Base-by-base conservation (phyloP, 2,888 invertebrate species). In the Cheilosia vernalis region DNA sequence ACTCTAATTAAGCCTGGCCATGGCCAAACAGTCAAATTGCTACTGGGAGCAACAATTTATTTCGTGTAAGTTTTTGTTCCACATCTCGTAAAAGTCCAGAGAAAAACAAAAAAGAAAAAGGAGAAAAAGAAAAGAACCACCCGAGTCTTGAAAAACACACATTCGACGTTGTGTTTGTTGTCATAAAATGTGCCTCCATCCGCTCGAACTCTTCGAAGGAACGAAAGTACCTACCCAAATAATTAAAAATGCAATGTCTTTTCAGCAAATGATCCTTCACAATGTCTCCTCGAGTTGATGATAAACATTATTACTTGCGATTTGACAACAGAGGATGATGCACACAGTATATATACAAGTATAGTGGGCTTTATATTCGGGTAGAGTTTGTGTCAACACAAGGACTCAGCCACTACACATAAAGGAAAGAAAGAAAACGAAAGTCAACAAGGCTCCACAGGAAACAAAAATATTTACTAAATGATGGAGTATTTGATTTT, bases 231-330 rank as follows among this genome's bases (percentile, higher is more conserved):
- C 74, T 74, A 79, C 74, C 74, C 64, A 84, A 74, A 79, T 84
- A 79, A 84, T 84, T 84, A 79, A 84, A 84, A 74, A 84, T 84
- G 84, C 79, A 84, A 84, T 84, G 79, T 79, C 74, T 79, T 77
- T 79, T 79, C 49, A 84, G 79, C 60, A 79, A 84, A 84, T 74
- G 84, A 74, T 70, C 74, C 84, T 84, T 84, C 79, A 79, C 83
- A 83, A 79, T 73, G 78, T 84, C 67, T 73, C 58, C 64, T 79
- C 73, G 83, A 84, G 83, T 74, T 69, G 83, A 84, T 84, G 83
- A 84, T 79, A 84, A 84, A 84, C 83, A 84, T 84, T 84, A 84
- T 84, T 84, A 84, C 84, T 84, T 80, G 84, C 64, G 70, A 84
- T 84, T 79, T 79, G 69, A 84, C 84, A 84, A 84, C 69, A 64